Evolutionary conservation across 2,888 invertebrate species (phyloP).

Genomic region (Tenodera sinensis): DNA sequence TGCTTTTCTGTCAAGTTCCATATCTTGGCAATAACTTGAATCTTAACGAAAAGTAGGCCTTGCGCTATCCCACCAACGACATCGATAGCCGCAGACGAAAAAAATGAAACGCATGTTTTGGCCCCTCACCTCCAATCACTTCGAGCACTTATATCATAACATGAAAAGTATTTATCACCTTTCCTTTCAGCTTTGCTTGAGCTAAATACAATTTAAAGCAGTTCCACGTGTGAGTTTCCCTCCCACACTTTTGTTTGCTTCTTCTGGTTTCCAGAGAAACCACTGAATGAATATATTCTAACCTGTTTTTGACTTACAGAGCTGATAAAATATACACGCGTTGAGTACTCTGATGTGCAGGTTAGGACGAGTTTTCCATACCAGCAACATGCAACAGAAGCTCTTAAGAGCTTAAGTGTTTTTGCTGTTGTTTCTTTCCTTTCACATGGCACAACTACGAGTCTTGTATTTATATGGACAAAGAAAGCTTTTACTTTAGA

Average conservation of each 20-base stretch:
- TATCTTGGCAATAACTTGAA: background rate
- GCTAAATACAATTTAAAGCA: background rate
- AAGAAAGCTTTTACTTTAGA: background rate
- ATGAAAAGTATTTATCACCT: background rate
- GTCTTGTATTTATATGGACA: background rate
- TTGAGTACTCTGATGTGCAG: background rate
- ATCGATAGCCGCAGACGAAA: background rate
- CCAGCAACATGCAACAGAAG: background rate
- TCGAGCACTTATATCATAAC: background rate
- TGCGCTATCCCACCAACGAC: background rate
- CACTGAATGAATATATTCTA: background rate
- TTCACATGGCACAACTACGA: background rate
- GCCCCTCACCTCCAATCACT: background rate
- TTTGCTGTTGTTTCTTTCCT: background rate
- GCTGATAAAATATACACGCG: background rate
- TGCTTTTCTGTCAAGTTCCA: no score
- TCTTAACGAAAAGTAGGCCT: background rate
- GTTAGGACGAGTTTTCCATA: background rate
- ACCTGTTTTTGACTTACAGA: background rate
- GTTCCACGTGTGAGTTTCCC: background rate
- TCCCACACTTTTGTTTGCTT: background rate
- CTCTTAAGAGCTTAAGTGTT: background rate
- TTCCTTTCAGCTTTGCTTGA: background rate
- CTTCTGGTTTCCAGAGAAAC: background rate
- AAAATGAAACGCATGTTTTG: background rate